Evolutionary conservation across 2,888 invertebrate species (phyloP).

Genomic region (Eilema depressum): DNA sequence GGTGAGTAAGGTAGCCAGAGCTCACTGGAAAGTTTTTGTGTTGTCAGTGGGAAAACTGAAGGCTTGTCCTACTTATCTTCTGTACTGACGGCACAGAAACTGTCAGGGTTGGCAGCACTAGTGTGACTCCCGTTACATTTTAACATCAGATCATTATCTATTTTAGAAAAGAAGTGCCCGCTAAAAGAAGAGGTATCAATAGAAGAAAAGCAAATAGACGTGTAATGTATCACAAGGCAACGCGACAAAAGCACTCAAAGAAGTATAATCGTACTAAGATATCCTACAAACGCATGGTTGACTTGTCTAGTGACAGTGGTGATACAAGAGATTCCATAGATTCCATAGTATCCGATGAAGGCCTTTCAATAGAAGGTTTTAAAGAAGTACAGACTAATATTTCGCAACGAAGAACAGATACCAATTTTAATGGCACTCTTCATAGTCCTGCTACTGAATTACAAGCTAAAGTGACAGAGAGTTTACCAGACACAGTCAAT

Average conservation of each 20-base stretch:
- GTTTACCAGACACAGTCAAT: background rate
- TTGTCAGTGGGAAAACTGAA: too few relatives aligned
- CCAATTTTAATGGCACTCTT: background rate
- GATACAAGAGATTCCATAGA: background rate
- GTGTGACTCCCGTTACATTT: too few relatives aligned
- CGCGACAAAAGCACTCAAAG: background rate
- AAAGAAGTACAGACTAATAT: background rate
- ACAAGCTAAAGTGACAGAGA: background rate
- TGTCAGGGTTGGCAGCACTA: too few relatives aligned
- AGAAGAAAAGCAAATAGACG: background rate
- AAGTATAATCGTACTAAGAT: background rate
- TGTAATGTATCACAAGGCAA: background rate
- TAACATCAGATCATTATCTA: background rate
- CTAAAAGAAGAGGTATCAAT: background rate
- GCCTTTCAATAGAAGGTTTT: slow-evolving; percentile 4
- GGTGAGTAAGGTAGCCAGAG: too few relatives aligned
- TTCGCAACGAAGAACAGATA: background rate
- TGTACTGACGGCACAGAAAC: too few relatives aligned
- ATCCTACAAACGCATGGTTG: background rate
- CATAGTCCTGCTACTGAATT: background rate
- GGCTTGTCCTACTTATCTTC: too few relatives aligned
- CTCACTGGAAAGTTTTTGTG: too few relatives aligned
- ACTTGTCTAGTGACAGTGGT: background rate
- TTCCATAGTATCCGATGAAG: background rate
- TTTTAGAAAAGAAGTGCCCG: background rate